Percentiles rank a stretch among this genome's conserved stretches.
phyloP scores from a whole-genome alignment of 2,797 vertebrate genomes.

The Acipenser transmontanus region DNA sequence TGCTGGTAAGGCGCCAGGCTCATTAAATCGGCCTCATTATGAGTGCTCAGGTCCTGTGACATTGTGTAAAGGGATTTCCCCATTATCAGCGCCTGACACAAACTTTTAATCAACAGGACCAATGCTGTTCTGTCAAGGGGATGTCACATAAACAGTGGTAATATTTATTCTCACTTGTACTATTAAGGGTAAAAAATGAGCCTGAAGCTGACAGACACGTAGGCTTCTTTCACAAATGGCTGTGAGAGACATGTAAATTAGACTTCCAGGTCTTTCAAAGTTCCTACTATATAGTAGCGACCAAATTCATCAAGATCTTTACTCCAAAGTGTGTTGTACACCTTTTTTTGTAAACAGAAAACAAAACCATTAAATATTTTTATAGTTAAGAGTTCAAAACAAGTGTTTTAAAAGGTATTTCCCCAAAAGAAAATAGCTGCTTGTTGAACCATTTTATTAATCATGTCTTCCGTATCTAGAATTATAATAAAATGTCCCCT shows the following conservation, averaged over 20 bases:
- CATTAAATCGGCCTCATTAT: constrained; percentile 64
- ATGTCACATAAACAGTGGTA: constrained; percentile 47
- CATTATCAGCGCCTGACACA: constrained; percentile 59
- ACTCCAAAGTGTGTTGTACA: no score
- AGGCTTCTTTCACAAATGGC: constrained; percentile 29
- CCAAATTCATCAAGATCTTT: no score
- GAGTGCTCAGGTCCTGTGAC: constrained; percentile 54
- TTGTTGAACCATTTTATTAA: no score
- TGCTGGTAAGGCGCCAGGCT: constrained; percentile 57
- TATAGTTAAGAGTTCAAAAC: no score
- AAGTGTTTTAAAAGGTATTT: no score
- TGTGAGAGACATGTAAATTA: constrained; percentile 30
- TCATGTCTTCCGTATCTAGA: no score
- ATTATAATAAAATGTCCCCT: no score
- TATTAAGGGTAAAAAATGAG: constrained; percentile 47
- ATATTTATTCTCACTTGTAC: constrained; percentile 56
- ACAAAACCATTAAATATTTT: no score
- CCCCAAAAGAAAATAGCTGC: no score
- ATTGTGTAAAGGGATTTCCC: constrained; percentile 61
- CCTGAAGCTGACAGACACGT: constrained; percentile 30
- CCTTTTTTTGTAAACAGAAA: no score
- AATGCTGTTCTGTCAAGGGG: constrained; percentile 53
- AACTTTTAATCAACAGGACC: constrained; percentile 61
- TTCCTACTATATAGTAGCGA: constrained; percentile 20
- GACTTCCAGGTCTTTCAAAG: constrained; percentile 23